phyloP scores from a whole-genome alignment of 2,113 vertebrate genomes.

The Polypterus senegalus region DNA sequence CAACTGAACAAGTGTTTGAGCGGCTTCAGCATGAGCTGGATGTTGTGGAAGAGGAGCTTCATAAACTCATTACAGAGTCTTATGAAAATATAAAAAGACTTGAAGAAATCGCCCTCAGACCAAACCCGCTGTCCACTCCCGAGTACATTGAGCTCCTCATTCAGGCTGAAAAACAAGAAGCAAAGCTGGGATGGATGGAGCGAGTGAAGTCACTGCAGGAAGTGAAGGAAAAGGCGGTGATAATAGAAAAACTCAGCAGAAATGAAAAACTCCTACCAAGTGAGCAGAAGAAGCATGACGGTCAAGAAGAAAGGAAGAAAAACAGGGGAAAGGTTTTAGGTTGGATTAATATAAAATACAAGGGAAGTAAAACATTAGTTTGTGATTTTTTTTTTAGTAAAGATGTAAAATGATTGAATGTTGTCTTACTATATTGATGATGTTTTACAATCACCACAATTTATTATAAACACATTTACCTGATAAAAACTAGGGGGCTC shows the following conservation, averaged over 20 bases:
- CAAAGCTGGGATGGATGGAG: slow-evolving; percentile 8
- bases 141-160: slow-evolving; percentile 22
- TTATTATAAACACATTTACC: no score
- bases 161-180: slow-evolving; percentile 14
- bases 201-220: slow-evolving; percentile 13
- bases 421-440: no score
- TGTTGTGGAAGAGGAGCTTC: neutral
- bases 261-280: no score
- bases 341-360: no score
- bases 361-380: no score
- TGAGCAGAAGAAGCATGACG: no score
- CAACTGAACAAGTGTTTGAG: neutral
- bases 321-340: no score
- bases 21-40: slow-evolving; percentile 7
- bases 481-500: no score
- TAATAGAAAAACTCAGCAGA: slow-evolving; percentile 12
- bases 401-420: no score
- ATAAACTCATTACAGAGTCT: neutral
- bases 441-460: no score
- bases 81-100: slow-evolving; percentile 7
- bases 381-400: no score
- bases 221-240: slow-evolving; percentile 7
- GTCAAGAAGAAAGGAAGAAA: neutral
- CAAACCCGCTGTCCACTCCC: slow-evolving; percentile 16
- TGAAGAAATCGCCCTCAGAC: slow-evolving; percentile 18